These are phyloP conservation scores for Drosophila engyochracea DNA, from an alignment of 2,888 invertebrate species.

Conservation along the genomic window DNA sequence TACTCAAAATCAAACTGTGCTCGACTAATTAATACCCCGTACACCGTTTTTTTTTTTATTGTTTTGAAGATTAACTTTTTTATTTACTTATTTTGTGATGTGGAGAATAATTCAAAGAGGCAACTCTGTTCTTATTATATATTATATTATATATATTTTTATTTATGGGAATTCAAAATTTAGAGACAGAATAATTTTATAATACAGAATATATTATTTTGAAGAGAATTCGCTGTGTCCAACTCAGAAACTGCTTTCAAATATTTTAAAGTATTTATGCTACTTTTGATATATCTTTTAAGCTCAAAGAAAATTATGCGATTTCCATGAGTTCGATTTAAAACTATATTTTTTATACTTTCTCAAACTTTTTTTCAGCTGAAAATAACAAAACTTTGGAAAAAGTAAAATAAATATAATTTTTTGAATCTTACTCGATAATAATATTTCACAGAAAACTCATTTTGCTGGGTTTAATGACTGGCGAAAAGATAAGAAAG, in stretches of 20 bases:
- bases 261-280: neutral
- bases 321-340: neutral
- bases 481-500: neutral
- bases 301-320: neutral
- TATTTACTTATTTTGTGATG: neutral
- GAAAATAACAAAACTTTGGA: neutral
- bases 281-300: neutral
- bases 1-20: neutral
- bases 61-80: neutral
- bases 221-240: neutral
- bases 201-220: too few relatives aligned
- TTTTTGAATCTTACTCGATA: neutral
- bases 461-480: neutral
- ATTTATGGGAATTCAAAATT: neutral
- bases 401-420: neutral
- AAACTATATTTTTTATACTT: neutral
- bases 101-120: neutral
- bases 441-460: neutral
- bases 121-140: neutral
- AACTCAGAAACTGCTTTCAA: slow-evolving; percentile 3
- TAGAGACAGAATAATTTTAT: too few relatives aligned
- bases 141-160: neutral
- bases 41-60: neutral
- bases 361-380: neutral
- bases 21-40: slow-evolving; percentile 3